These are phyloP conservation scores for Thymelicus lineola DNA, from an alignment of 2,888 invertebrate species.

Conservation along the genomic window DNA sequence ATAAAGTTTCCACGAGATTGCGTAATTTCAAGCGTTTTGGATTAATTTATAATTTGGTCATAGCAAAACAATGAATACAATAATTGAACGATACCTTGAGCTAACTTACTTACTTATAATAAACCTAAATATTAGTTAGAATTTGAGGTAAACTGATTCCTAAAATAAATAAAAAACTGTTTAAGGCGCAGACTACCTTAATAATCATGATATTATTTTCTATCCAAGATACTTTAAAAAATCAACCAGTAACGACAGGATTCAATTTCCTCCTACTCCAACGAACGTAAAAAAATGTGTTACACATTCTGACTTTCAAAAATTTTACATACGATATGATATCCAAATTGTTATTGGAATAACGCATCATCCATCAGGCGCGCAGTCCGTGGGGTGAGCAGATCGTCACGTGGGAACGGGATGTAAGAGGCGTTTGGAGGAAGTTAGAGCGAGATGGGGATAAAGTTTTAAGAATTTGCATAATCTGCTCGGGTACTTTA, in stretches of 20 bases:
- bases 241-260: background rate
- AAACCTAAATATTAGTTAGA: no score
- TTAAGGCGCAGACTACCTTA: no score
- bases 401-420: conserved; percentile 60
- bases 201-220: no score
- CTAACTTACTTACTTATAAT: no score
- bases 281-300: conserved; percentile 43
- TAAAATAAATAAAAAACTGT: no score
- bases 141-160: no score
- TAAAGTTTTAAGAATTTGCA: conserved; percentile 82
- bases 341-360: conserved; percentile 84
- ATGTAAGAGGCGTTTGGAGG: conserved; percentile 49
- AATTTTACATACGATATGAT: conserved; percentile 80
- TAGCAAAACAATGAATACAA: no score
- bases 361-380: conserved; percentile 84
- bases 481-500: conserved; percentile 84
- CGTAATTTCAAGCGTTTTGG: no score
- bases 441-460: conserved; percentile 60
- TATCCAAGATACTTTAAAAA: conserved; percentile 21
- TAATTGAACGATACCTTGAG: no score
- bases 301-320: conserved; percentile 67
- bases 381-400: conserved; percentile 75
- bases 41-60: no score
- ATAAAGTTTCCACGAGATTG: no score
- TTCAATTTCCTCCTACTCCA: conserved; percentile 12